Evolutionary conservation across 2,888 invertebrate species (phyloP).

Genomic region (Gerris lacustris): DNA sequence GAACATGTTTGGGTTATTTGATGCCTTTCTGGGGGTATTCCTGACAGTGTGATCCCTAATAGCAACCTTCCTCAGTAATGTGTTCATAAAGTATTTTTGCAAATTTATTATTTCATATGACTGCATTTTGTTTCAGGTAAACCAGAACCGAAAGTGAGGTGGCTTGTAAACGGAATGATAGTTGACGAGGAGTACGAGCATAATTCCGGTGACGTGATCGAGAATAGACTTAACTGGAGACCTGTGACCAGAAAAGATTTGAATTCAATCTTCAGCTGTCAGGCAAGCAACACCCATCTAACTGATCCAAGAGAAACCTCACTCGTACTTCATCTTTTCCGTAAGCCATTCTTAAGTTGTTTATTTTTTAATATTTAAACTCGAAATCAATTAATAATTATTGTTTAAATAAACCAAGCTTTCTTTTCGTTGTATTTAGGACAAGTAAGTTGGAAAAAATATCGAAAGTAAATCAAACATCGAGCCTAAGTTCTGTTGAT

Average conservation of each 20-base stretch:
- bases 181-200: slow-evolving; percentile 74
- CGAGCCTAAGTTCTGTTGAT: too few species aligned
- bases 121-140: slow-evolving; percentile 44
- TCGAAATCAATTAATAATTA: too few species aligned
- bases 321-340: slow-evolving; percentile 61
- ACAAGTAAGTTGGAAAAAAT: too few species aligned
- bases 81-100: too few species aligned
- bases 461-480: too few species aligned
- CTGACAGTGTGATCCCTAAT: too few species aligned
- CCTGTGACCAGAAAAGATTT: slow-evolving; percentile 64
- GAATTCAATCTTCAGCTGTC: slow-evolving; percentile 75
- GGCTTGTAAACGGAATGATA: slow-evolving; percentile 67
- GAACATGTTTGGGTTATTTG: too few species aligned
- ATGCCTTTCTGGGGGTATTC: too few species aligned
- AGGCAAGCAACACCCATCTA: slow-evolving; percentile 71
- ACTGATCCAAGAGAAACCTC: slow-evolving; percentile 66
- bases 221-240: slow-evolving; percentile 53
- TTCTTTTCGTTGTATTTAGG: too few species aligned
- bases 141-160: slow-evolving; percentile 68
- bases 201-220: slow-evolving; percentile 74
- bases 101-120: too few species aligned
- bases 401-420: too few species aligned
- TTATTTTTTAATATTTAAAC: neutral
- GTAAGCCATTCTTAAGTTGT: slow-evolving; percentile 47
- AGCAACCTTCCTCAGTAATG: too few species aligned